Evolutionary conservation across 2,888 invertebrate species (phyloP).

Genomic region (Ditula angustiorana): DNA sequence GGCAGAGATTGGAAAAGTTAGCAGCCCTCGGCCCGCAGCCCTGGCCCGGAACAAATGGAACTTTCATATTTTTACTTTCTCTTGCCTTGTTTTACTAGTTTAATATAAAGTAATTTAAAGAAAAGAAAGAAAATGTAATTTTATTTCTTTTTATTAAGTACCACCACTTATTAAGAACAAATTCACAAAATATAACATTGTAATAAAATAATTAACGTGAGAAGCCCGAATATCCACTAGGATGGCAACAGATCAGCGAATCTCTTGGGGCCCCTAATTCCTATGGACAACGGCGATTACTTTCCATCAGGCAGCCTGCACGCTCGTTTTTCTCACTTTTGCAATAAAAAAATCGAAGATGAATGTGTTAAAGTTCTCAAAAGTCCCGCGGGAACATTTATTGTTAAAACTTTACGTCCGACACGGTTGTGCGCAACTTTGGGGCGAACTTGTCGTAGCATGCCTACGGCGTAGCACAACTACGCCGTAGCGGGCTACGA

Average conservation of each 20-base stretch:
- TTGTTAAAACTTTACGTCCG: conserved; percentile 1
- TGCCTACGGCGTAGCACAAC: conserved; percentile 15
- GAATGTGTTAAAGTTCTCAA: conserved; percentile 1
- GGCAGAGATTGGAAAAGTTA: conserved; percentile 11
- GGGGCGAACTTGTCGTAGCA: conserved; percentile 6
- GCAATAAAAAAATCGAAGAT: too few relatives aligned
- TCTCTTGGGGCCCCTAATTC: too few relatives aligned
- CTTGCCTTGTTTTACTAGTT: not conserved
- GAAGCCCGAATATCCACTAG: too few relatives aligned
- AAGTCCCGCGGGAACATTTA: conserved; percentile 5
- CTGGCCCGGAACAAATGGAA: not conserved
- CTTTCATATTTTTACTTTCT: not conserved
- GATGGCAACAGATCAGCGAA: too few relatives aligned
- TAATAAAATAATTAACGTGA: too few relatives aligned
- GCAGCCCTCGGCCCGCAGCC: not conserved
- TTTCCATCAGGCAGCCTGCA: too few relatives aligned
- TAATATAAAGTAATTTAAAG: not conserved
- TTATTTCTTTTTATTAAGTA: too few relatives aligned
- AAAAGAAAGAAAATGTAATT: not conserved
- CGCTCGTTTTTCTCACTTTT: too few relatives aligned
- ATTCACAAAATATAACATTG: too few relatives aligned
- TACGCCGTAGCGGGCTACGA: conserved; percentile 15
- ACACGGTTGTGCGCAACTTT: not conserved
- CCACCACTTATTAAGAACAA: too few relatives aligned
- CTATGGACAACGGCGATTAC: too few relatives aligned